Evolutionary conservation across 2,113 vertebrate genomes (phyloP).

Genomic region (Polypterus senegalus): DNA sequence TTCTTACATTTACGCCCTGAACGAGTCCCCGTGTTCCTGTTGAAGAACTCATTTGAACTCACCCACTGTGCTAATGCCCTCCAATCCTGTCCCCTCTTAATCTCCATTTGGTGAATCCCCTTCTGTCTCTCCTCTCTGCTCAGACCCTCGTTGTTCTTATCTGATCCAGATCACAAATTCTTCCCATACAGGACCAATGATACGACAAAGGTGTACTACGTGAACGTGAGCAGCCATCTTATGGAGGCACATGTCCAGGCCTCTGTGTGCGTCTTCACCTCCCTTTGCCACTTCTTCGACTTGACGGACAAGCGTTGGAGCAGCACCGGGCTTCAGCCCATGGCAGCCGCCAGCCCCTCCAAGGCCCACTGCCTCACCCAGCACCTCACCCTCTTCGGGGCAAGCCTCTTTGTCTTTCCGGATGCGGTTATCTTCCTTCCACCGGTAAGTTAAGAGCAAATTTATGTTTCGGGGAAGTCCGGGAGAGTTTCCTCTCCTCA

Average conservation of each 20-base stretch:
- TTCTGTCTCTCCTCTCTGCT: not conserved
- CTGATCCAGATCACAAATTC: not conserved
- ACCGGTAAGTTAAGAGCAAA: slow-evolving; percentile 35
- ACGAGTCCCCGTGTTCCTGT: not conserved
- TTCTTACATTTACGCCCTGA: no score
- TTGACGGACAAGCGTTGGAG: slow-evolving; percentile 42
- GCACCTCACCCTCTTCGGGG: slow-evolving; percentile 65
- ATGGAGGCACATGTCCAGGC: slow-evolving; percentile 20
- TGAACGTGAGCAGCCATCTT: slow-evolving; percentile 39
- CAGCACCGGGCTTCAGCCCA: slow-evolving; percentile 44
- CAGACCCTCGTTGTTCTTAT: no score
- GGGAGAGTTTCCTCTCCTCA: no score
- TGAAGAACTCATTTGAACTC: not conserved
- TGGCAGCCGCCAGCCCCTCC: slow-evolving; percentile 43
- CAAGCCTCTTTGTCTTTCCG: slow-evolving; percentile 59
- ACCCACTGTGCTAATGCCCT: no score
- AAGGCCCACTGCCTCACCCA: slow-evolving; percentile 46
- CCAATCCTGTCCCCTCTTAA: no score
- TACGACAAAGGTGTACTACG: slow-evolving; percentile 26
- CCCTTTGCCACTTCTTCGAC: slow-evolving; percentile 54
- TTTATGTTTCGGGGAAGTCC: no score
- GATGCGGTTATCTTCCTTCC: slow-evolving; percentile 48
- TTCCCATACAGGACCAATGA: slow-evolving; percentile 29
- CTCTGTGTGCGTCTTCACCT: slow-evolving; percentile 47
- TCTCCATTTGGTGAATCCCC: no score